Percentiles rank a stretch among this genome's conserved stretches.
These are phyloP conservation scores for Egretta garzetta DNA, from an alignment of 2,113 vertebrate genomes.

Conservation along the genomic window DNA sequence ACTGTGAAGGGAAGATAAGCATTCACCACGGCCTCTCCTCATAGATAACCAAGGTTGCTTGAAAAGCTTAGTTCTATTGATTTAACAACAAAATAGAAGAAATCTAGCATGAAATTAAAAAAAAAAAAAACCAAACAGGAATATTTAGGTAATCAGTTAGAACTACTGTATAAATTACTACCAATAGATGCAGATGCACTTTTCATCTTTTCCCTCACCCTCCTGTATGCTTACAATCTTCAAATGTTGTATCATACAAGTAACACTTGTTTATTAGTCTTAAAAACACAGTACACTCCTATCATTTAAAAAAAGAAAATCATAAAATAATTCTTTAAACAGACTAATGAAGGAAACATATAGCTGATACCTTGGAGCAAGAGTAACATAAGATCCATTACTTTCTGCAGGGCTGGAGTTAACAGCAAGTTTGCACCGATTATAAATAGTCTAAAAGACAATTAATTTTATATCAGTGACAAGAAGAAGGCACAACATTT, in stretches of 20 bases:
- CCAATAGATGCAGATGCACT: not conserved
- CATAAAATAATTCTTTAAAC: not conserved
- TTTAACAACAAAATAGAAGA: not conserved
- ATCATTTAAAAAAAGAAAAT: not conserved
- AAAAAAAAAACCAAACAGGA: too few species aligned
- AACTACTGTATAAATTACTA: too few species aligned
- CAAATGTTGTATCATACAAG: not conserved
- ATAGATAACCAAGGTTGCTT: not conserved
- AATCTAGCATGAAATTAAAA: not conserved
- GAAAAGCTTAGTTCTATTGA: not conserved
- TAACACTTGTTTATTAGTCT: not conserved
- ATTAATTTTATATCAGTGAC: not conserved
- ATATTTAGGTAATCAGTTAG: too few species aligned
- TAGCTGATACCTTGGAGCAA: constrained; percentile 66
- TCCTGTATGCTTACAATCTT: not conserved
- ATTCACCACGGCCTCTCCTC: not conserved
- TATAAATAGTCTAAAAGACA: constrained; percentile 88
- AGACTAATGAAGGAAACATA: not conserved
- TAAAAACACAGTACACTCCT: not conserved
- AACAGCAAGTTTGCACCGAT: constrained; percentile 81
- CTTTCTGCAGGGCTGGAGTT: constrained; percentile 77
- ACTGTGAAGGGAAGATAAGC: not conserved
- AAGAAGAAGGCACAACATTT: not conserved
- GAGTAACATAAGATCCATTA: constrained; percentile 41
- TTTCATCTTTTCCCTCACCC: not conserved